Conservation (phyloP, 2,113 vertebrate genomes). For the Poeciliopsis retropinna region DNA sequence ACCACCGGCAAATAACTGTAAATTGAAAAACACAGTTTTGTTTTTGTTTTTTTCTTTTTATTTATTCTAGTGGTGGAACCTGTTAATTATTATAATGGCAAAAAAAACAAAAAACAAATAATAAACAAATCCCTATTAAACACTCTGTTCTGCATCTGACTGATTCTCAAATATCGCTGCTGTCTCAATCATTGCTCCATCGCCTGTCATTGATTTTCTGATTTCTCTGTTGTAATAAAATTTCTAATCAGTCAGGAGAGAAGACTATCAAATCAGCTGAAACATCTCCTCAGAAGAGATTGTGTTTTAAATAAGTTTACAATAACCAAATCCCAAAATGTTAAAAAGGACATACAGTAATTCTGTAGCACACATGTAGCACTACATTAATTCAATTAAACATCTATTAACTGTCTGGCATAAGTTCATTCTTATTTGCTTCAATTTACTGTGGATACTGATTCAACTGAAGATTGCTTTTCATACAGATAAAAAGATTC, state of each 20-base stretch:
- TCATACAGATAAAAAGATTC: slow-evolving; percentile 34
- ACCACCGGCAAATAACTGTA: slow-evolving; percentile 32
- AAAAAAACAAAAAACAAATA: slow-evolving; percentile 29
- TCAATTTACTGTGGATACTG: background rate
- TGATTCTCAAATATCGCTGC: slow-evolving; percentile 10
- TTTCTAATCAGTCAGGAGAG: slow-evolving; percentile 56
- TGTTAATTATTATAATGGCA: slow-evolving; percentile 36
- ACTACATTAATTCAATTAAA: background rate
- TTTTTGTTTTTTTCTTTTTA: background rate
- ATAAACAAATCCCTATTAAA: slow-evolving; percentile 35
- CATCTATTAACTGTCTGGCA: background rate
- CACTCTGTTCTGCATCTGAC: slow-evolving; percentile 2
- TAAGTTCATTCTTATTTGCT: slow-evolving; percentile 5
- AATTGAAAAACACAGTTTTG: background rate
- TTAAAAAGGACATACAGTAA: background rate
- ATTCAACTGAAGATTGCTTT: slow-evolving; percentile 35
- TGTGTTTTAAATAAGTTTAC: slow-evolving; percentile 21
- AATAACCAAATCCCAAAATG: slow-evolving; percentile 16
- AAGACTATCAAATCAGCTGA: slow-evolving; percentile 41
- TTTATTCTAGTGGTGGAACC: slow-evolving; percentile 9
- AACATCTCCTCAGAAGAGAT: slow-evolving; percentile 43
- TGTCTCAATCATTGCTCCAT: slow-evolving; percentile 54
- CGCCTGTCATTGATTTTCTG: slow-evolving; percentile 48
- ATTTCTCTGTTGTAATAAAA: slow-evolving; percentile 41
- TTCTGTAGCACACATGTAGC: background rate